These are phyloP conservation scores for Myotis daubentonii DNA, from an alignment of 2,797 vertebrate species.

Conservation along the genomic window DNA sequence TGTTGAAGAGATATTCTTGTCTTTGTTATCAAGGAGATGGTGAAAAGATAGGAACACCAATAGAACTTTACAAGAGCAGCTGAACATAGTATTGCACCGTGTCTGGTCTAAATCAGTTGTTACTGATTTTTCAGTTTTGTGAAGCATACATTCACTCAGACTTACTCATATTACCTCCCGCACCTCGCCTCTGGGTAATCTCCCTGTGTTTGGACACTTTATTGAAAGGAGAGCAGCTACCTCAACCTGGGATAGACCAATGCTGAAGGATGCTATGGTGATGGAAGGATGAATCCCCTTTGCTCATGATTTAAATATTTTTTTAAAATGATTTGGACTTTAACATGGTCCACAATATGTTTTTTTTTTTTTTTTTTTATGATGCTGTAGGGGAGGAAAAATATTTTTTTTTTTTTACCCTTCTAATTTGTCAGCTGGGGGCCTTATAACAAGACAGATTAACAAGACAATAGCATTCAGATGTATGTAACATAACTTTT, in stretches of 20 bases:
- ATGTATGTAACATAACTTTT: neutral
- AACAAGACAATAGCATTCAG: neutral
- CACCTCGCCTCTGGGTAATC: neutral
- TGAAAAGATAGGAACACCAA: neutral
- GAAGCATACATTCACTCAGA: neutral
- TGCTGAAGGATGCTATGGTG: neutral
- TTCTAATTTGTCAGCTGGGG: neutral
- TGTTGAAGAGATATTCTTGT: neutral
- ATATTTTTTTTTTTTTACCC: neutral
- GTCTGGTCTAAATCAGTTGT: neutral
- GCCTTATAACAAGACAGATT: neutral
- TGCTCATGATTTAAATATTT: neutral
- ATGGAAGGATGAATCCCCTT: neutral
- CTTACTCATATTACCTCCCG: neutral
- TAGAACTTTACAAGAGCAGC: neutral
- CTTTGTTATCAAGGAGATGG: neutral
- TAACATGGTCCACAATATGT: neutral
- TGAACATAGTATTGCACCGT: neutral
- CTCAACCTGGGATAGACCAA: neutral
- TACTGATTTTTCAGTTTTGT: neutral
- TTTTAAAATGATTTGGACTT: neutral
- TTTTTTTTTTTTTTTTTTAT: neutral
- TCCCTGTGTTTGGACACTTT: neutral
- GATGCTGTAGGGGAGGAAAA: neutral
- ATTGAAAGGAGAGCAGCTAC: neutral